These are phyloP conservation scores for Loriculus beryllinus DNA, from an alignment of 2,797 vertebrate genomes.

Conservation along the genomic window DNA sequence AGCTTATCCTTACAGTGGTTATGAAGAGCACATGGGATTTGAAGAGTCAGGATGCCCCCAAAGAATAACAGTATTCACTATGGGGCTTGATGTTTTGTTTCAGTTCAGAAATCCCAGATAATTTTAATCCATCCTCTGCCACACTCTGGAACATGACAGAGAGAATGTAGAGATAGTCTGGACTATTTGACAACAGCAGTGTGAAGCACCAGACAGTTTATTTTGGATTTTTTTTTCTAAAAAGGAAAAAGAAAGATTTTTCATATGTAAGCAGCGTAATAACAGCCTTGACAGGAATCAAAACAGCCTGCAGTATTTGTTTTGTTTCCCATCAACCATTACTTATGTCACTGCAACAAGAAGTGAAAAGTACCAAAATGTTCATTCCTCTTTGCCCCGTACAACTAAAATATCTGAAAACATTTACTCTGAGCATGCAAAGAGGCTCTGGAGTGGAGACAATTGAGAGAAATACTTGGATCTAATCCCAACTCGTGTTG, in stretches of 20 bases:
- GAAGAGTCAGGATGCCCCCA: background rate
- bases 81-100: background rate
- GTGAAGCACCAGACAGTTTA: background rate
- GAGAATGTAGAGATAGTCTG: background rate
- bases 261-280: background rate
- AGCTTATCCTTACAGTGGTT: background rate
- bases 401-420: background rate
- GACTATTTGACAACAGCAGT: background rate
- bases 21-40: background rate
- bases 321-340: background rate
- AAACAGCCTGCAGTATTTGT: constrained; percentile 4
- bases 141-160: background rate
- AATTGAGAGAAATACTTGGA: background rate
- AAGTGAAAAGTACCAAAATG: constrained; percentile 6
- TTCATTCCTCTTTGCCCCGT: background rate
- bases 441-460: background rate
- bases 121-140: background rate
- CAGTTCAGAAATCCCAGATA: background rate
- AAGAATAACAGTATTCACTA: background rate
- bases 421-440: background rate
- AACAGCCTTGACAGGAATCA: constrained; percentile 4
- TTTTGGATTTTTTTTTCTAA: background rate
- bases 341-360: background rate
- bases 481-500: background rate
- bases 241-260: background rate